Base-by-base conservation (phyloP, 2,113 vertebrate genomes). In the Cinclus cinclus region DNA sequence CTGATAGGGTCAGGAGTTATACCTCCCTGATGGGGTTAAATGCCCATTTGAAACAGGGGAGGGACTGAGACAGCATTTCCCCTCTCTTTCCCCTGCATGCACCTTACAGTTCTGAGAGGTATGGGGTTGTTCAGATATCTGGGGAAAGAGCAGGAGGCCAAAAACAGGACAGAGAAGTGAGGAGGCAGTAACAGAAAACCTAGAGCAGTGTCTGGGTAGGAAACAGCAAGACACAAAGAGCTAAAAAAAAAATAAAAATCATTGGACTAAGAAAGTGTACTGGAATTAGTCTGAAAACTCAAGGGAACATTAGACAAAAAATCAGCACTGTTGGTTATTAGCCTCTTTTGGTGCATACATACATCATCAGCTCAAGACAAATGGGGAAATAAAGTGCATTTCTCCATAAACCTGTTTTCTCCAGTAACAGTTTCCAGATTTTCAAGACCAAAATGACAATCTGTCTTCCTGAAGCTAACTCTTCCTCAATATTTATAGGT, bases 361-460 rank as follows among this genome's bases (percentile, higher is more conserved):
- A 60, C 28, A 20, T 62, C 77, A 47, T 75, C 80, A 89, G 28
- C 20, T 87, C 49, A 84, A 89, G 73, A 91, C 44, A 91, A 89
- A 81, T 1, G 0, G 13, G n/a, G 35, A 92, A 91, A 91, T 92
- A 75, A 90, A 87, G 8, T 68, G 4, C 30, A 52, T 70, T 95
- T 90, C 69, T 90, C 56, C 52, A 68, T 33, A 95, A 90, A 67
- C 15, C 21, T 77, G 11, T 65, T 86, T 87, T 81, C 35, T 81
- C 31, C 3, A 1, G 14, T 95, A 94, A 95, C 70, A 53, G n/a
- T 63, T 94, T 95, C 92, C 92, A 95, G 89, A 97, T 90, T 90
- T 92, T 81, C 73, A 74, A 58, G 52, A 89, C 44, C 58, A 64
- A 42, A 86, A 53, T 3, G 3, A 64, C 17, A 60, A 78, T 90